Conservation (phyloP, 2,113 vertebrate genomes). For the Cyanoderma ruficeps region DNA sequence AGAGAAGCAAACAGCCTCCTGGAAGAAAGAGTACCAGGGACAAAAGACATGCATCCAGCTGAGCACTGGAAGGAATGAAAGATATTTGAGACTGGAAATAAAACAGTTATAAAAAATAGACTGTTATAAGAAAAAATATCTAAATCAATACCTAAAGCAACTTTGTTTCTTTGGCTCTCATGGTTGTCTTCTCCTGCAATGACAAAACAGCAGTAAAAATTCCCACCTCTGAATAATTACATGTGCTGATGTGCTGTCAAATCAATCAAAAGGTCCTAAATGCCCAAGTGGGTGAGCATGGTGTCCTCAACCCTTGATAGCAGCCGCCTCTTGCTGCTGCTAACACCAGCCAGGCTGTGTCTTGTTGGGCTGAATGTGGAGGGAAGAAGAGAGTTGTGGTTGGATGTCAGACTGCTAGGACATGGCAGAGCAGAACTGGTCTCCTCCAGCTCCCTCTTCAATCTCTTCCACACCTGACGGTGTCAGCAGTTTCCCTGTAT, state of each 20-base stretch:
- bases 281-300: neutral
- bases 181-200: neutral
- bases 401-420: neutral
- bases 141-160: neutral
- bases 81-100: neutral
- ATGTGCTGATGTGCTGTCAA: neutral
- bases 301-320: rapidly evolving
- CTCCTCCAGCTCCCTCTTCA: neutral
- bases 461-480: neutral
- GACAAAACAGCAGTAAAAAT: neutral
- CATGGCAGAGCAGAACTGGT: neutral
- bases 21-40: neutral
- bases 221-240: neutral
- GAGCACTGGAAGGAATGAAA: neutral
- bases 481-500: neutral
- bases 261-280: neutral
- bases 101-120: neutral
- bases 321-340: neutral
- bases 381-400: neutral
- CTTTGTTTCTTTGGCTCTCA: neutral
- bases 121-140: neutral
- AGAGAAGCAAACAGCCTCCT: neutral
- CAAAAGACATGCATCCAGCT: neutral
- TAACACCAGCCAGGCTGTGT: neutral
- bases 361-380: neutral